A percentile compares a stretch with the other conserved stretches of the same genome.
Evolutionary conservation across 2,888 invertebrate genomes (phyloP).

Genomic region (Buathra laborator): DNA sequence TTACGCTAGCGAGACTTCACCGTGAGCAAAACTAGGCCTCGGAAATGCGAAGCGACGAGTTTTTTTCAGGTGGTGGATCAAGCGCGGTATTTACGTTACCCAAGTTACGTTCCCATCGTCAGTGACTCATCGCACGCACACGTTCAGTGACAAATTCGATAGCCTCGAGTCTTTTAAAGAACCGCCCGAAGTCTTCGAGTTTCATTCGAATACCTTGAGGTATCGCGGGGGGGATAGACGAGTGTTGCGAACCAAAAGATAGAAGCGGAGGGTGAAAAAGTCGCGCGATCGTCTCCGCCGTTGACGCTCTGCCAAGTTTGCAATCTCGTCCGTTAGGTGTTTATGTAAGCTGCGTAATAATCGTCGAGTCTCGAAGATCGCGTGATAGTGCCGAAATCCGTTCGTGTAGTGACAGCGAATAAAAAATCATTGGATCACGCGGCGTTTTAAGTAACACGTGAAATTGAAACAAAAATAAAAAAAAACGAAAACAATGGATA

Average conservation of each 20-base stretch:
- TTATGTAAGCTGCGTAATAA: conserved; percentile 73
- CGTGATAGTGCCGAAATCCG: conserved; percentile 20
- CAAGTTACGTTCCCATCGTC: conserved; percentile 25
- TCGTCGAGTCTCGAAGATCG: conserved; percentile 34
- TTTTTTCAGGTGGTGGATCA: background rate
- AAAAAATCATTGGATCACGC: conserved; percentile 33
- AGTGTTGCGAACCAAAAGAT: conserved; percentile 20
- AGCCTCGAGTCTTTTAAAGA: conserved; percentile 57
- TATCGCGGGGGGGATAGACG: conserved; percentile 16
- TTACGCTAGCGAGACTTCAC: background rate
- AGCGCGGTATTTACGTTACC: background rate
- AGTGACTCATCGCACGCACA: conserved; percentile 54
- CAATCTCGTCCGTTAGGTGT: conserved; percentile 51
- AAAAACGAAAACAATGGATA: conserved; percentile 75
- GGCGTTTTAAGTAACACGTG: too few species aligned
- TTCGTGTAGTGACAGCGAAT: conserved; percentile 18
- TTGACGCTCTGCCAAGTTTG: conserved; percentile 68
- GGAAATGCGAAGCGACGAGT: background rate
- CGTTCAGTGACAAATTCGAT: conserved; percentile 55
- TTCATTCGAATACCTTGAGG: conserved; percentile 53
- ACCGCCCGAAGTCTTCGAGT: conserved; percentile 31
- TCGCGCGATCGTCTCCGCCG: conserved; percentile 45
- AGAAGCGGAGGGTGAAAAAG: conserved; percentile 51
- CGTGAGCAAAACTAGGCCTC: background rate
- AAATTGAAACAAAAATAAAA: conserved; percentile 47